A percentile compares a stretch with the other conserved stretches of the same genome.
phyloP scores from a whole-genome alignment of 1,140 invertebrate species.

The Whitmania pigra region DNA sequence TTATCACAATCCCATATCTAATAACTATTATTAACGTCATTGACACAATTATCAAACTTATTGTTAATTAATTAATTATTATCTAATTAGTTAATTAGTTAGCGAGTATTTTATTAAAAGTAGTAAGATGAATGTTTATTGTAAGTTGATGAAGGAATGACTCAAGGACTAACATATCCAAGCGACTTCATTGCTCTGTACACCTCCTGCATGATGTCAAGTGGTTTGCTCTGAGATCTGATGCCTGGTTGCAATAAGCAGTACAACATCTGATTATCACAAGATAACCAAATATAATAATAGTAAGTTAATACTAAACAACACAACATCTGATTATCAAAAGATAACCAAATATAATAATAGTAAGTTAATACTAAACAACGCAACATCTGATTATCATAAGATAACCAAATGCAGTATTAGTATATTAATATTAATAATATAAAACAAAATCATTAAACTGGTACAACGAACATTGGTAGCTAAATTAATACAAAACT shows the following conservation, averaged over 20 bases:
- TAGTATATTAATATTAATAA: no score
- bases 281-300: not conserved
- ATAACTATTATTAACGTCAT: no score
- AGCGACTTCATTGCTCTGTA: conserved; percentile 96
- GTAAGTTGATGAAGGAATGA: not conserved
- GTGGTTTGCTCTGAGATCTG: conserved; percentile 91
- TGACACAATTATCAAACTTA: not conserved
- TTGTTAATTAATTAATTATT: not conserved
- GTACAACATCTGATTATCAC: conserved; percentile 8
- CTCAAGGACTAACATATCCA: conserved; percentile 64
- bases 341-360: no score
- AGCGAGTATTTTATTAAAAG: not conserved
- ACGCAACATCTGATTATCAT: no score
- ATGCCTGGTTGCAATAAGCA: conserved; percentile 54
- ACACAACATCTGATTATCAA: no score
- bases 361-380: no score
- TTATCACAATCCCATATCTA: no score
- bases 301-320: no score
- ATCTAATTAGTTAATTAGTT: not conserved
- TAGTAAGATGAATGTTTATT: not conserved
- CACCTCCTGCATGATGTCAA: conserved; percentile 99
- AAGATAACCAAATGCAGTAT: no score
- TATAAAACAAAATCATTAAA: no score
- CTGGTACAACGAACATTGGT: no score
- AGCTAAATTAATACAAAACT: no score